A percentile compares a stretch with the other conserved stretches of the same genome.
Conservation (phyloP, 23 tunicate species). For the Diplosoma virens region DNA sequence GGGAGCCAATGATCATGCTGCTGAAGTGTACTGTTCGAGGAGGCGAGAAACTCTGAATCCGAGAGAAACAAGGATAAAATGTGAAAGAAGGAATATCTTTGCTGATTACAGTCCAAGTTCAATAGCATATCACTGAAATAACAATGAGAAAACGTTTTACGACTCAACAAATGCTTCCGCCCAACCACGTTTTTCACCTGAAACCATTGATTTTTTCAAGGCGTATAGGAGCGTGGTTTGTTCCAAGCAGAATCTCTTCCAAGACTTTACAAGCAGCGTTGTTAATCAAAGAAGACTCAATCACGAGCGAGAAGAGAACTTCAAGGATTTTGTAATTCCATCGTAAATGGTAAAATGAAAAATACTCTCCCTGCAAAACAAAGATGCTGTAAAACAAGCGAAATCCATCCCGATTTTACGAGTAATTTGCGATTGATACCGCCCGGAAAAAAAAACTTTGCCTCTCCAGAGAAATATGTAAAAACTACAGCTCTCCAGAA, state of each 20-base stretch:
- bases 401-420: no score
- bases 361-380: no score
- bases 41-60: constrained; percentile 22
- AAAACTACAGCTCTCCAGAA: no score
- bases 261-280: background rate
- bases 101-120: background rate
- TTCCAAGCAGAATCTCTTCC: constrained; percentile 15
- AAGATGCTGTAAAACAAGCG: no score
- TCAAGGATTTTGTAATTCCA: constrained; percentile 24
- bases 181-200: background rate
- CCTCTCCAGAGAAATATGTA: no score
- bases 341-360: constrained; percentile 33
- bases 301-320: constrained; percentile 24
- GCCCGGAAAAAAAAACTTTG: no score
- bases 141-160: background rate
- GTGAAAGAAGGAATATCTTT: constrained; percentile 31
- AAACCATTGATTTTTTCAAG: constrained; percentile 12
- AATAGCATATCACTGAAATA: background rate
- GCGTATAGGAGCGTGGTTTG: constrained; percentile 13
- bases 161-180: background rate
- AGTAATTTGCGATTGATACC: no score
- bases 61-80: constrained; percentile 26
- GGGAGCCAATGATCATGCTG: constrained; percentile 49
- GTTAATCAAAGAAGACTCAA: background rate
- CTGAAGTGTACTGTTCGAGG: constrained; percentile 20